phyloP scores from a whole-genome alignment of 1,140 invertebrate species.

The Cydia pomonella region DNA sequence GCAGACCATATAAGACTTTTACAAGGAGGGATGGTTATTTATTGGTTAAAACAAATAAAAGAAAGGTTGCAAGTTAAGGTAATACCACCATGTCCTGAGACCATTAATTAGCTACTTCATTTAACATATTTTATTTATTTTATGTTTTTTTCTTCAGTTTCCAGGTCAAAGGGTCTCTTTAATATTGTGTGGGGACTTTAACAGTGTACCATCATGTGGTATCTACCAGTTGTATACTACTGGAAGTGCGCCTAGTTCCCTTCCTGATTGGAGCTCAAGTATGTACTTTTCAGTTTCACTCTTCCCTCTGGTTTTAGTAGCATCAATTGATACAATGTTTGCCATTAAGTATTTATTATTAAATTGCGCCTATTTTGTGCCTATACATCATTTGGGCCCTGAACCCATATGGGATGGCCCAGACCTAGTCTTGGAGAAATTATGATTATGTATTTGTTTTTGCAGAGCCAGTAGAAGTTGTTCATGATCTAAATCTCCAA shows the following conservation, averaged over 20 bases:
- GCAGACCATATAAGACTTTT: constrained; percentile 93
- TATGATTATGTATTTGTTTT: constrained; percentile 42
- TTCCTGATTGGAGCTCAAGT: constrained; percentile 90
- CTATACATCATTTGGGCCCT: too few species aligned
- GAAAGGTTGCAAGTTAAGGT: constrained; percentile 75
- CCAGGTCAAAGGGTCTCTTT: constrained; percentile 81
- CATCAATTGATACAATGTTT: too few species aligned
- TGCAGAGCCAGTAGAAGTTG: constrained; percentile 84
- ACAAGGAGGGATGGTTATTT: constrained; percentile 85
- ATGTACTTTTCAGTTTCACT: constrained; percentile 66
- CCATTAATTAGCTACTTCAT: neutral
- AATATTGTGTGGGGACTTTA: constrained; percentile 93
- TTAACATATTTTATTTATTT: neutral
- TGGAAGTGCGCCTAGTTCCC: constrained; percentile 82
- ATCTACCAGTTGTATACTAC: constrained; percentile 88
- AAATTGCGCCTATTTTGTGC: too few species aligned
- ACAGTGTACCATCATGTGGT: constrained; percentile 90
- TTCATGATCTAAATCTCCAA: constrained; percentile 82
- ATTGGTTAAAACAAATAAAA: constrained; percentile 79
- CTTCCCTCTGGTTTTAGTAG: too few species aligned
- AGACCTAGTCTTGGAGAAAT: too few species aligned
- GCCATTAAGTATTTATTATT: too few species aligned
- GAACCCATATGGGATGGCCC: too few species aligned
- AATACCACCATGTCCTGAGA: constrained; percentile 39
- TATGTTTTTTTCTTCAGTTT: constrained; percentile 71